Percentiles rank a stretch among this genome's conserved stretches.
These are phyloP conservation scores for Xestia rhomboidea DNA, from an alignment of 2,888 invertebrate genomes.

Conservation along the genomic window DNA sequence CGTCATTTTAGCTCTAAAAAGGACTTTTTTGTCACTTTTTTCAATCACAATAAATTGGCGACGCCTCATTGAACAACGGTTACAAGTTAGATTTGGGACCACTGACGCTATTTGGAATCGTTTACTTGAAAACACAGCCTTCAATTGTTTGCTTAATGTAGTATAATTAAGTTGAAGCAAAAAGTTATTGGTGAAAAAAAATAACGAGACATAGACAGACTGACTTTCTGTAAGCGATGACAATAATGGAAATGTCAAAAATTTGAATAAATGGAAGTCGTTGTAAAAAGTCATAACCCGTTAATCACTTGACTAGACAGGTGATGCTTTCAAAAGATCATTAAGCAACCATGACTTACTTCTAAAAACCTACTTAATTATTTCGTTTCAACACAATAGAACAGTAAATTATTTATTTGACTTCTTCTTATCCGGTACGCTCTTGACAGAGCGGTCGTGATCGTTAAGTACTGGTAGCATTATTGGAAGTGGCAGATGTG, in stretches of 20 bases:
- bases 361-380: neutral
- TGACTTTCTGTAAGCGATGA: neutral
- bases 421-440: too few relatives aligned
- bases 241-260: neutral
- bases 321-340: too few relatives aligned
- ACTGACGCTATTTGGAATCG: constrained; percentile 9
- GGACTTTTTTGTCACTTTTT: constrained; percentile 52
- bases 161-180: neutral
- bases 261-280: neutral
- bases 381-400: neutral
- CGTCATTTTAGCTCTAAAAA: constrained; percentile 40
- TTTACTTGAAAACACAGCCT: constrained; percentile 16
- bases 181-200: neutral
- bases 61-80: constrained; percentile 36
- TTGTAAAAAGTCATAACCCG: neutral
- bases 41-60: constrained; percentile 55
- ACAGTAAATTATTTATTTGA: too few relatives aligned
- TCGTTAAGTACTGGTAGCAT: too few relatives aligned
- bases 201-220: neutral
- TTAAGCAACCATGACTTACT: neutral
- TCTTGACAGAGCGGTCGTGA: too few relatives aligned
- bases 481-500: too few relatives aligned
- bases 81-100: constrained; percentile 17
- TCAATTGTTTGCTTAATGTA: neutral
- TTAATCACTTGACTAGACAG: neutral